A percentile compares a stretch with the other conserved stretches of the same genome.
Evolutionary conservation across 2,888 invertebrate species (phyloP).

Genomic region (Ectemnius lituratus): DNA sequence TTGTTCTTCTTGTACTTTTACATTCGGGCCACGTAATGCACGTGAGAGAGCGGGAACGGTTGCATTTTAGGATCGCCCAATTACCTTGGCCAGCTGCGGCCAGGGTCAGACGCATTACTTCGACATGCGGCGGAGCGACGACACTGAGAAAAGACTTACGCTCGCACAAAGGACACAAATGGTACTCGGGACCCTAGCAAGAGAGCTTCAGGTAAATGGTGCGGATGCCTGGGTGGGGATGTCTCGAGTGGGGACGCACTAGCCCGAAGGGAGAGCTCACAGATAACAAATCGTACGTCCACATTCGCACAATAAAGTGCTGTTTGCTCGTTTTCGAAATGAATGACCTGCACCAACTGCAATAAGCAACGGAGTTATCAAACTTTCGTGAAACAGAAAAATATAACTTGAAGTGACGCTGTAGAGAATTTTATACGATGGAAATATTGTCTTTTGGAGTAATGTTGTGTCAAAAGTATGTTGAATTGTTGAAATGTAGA

Average conservation of each 20-base stretch:
- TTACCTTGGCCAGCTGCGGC: slow-evolving; percentile 53
- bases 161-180: slow-evolving; percentile 4
- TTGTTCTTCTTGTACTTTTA: too few species aligned
- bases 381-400: background rate
- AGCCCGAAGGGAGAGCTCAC: background rate
- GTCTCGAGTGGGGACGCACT: background rate
- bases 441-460: too few species aligned
- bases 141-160: background rate
- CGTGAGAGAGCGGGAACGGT: slow-evolving; percentile 51
- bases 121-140: slow-evolving; percentile 7
- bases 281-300: slow-evolving; percentile 1
- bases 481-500: too few species aligned
- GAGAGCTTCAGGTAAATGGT: background rate
- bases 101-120: slow-evolving; percentile 42
- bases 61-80: slow-evolving; percentile 67
- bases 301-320: background rate
- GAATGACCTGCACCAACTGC: background rate
- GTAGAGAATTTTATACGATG: background rate
- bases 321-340: background rate
- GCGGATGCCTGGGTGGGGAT: background rate
- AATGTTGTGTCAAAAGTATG: background rate
- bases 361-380: background rate
- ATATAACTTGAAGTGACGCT: background rate
- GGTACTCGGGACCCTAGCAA: background rate
- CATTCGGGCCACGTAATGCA: too few species aligned